A percentile compares a stretch with the other conserved stretches of the same genome.
Conservation (phyloP, 1,140 invertebrate species). For the Liolophura sinensis region DNA sequence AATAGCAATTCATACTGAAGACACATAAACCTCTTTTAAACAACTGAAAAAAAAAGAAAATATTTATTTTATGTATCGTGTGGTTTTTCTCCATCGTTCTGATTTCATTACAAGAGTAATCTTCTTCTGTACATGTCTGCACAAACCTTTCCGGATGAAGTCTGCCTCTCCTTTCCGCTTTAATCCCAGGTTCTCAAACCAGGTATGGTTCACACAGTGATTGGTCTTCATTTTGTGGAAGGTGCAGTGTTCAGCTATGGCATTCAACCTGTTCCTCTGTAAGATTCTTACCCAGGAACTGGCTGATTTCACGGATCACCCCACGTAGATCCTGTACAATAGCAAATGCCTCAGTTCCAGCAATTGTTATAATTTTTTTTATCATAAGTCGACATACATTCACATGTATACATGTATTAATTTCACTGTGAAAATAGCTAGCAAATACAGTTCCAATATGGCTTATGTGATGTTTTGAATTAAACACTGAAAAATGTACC, state of each 20-base stretch:
- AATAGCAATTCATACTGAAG: too few species aligned
- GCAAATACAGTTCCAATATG: too few species aligned
- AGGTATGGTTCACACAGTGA: not conserved
- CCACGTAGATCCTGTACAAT: not conserved
- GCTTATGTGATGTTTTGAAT: too few species aligned
- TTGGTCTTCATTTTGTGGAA: not conserved
- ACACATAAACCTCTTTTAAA: too few species aligned
- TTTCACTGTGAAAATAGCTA: too few species aligned
- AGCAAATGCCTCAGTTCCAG: too few species aligned
- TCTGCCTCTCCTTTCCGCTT: not conserved
- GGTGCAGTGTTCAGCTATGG: not conserved
- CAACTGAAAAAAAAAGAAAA: too few species aligned
- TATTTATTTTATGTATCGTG: too few species aligned
- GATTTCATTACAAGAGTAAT: not conserved
- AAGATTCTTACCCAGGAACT: not conserved
- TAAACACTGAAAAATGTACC: too few species aligned
- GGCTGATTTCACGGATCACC: not conserved
- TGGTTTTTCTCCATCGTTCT: too few species aligned
- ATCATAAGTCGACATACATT: too few species aligned
- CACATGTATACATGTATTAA: not conserved
- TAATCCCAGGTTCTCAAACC: not conserved
- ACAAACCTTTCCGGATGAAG: not conserved
- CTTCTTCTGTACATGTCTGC: not conserved
- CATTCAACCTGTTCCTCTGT: not conserved
- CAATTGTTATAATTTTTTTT: too few species aligned